Evolutionary conservation across 2,888 invertebrate genomes (phyloP).

Genomic region (Agrilus cyanescens): DNA sequence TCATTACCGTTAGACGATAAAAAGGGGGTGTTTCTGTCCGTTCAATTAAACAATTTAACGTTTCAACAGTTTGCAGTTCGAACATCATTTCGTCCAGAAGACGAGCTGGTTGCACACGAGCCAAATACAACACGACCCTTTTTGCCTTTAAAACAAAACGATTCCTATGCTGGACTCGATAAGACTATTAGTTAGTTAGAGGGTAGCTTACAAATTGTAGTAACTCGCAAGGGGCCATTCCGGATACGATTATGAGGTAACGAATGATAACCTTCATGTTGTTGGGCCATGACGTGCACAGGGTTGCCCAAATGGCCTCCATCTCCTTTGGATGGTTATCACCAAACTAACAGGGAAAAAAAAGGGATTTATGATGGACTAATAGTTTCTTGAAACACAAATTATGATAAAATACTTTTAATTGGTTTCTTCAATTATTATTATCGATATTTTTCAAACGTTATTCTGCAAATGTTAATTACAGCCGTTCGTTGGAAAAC

Average conservation of each 20-base stretch:
- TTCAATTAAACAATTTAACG: constrained; percentile 89
- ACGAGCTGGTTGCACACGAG: constrained; percentile 82
- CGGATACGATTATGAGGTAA: constrained; percentile 90
- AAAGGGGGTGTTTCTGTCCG: constrained; percentile 97
- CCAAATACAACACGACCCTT: constrained; percentile 85
- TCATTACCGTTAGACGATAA: constrained; percentile 85
- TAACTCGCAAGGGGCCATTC: constrained; percentile 92
- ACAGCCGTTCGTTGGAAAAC: too few species aligned
- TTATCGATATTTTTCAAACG: too few species aligned
- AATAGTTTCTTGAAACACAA: too few species aligned
- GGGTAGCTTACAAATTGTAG: constrained; percentile 64
- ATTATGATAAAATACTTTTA: too few species aligned
- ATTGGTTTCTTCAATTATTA: too few species aligned
- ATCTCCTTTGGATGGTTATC: constrained; percentile 93
- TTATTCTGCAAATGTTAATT: too few species aligned
- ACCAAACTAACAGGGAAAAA: constrained; percentile 56
- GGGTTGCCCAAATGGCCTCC: constrained; percentile 90
- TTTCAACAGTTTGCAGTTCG: constrained; percentile 94
- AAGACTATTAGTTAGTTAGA: not conserved
- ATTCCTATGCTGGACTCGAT: not conserved
- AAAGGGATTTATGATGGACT: not conserved
- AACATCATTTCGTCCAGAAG: constrained; percentile 95
- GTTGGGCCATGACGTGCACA: constrained; percentile 93
- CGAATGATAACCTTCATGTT: constrained; percentile 94
- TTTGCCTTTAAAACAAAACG: constrained; percentile 61